These are phyloP conservation scores for Apostichopus japonicus DNA, from an alignment of 35 echinoderm and acorn worm genomes.

Conservation along the genomic window DNA sequence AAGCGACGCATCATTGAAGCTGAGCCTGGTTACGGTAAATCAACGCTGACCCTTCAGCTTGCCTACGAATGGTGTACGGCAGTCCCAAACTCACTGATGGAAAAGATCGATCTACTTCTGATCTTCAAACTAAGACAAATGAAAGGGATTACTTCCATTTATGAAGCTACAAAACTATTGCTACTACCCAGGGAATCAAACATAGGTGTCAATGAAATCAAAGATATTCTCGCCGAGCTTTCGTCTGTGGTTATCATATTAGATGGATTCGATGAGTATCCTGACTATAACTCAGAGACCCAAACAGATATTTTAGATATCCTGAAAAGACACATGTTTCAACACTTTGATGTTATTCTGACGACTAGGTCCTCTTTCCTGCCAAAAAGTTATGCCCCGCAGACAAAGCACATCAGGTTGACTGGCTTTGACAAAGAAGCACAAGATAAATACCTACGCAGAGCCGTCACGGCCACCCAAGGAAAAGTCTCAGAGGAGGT, in stretches of 20 bases:
- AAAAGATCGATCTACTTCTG: background rate
- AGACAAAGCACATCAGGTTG: background rate
- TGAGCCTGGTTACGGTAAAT: constrained; percentile 20
- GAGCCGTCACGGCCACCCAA: background rate
- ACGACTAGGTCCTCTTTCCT: constrained; percentile 2
- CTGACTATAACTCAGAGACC: background rate
- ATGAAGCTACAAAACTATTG: background rate
- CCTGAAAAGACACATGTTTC: constrained; percentile 4
- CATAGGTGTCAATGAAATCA: background rate
- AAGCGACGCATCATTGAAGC: constrained; percentile 1
- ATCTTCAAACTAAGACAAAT: constrained; percentile 6
- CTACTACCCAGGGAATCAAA: background rate
- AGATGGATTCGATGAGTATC: constrained; percentile 32
- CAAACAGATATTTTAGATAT: constrained; percentile 1
- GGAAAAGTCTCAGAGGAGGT: background rate
- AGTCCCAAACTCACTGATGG: background rate
- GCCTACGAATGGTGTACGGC: background rate
- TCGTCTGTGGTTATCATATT: background rate
- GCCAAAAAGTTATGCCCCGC: background rate
- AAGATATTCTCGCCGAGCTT: background rate
- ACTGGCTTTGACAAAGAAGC: constrained; percentile 14
- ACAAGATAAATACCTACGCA: constrained; percentile 14
- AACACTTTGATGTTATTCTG: background rate
- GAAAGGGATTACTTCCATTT: background rate
- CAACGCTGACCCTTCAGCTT: background rate